A percentile compares a stretch with the other conserved stretches of the same genome.
phyloP scores from a whole-genome alignment of 2,797 vertebrate genomes.

The Oreonectes daqikongensis region DNA sequence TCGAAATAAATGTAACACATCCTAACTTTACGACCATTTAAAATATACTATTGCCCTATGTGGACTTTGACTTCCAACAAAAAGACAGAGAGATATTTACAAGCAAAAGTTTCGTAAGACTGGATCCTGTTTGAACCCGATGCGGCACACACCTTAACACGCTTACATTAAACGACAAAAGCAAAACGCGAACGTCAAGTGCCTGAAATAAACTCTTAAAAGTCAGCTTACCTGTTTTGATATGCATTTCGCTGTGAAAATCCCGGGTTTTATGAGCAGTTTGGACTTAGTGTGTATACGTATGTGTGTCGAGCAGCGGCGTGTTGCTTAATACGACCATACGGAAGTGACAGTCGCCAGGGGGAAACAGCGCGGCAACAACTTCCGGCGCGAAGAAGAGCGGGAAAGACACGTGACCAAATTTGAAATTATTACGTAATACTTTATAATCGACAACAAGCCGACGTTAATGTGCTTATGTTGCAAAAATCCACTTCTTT shows the following conservation, averaged over 20 bases:
- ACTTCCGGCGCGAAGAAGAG: constrained; percentile 30
- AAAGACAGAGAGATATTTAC: neutral
- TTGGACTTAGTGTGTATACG: constrained; percentile 26
- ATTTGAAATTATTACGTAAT: neutral
- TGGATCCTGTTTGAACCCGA: constrained; percentile 10
- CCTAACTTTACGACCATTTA: neutral
- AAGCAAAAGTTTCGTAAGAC: constrained; percentile 41
- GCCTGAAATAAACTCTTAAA: accelerated
- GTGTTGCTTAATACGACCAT: constrained; percentile 62
- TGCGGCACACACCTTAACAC: neutral
- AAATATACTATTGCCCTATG: neutral
- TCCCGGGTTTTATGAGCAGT: neutral
- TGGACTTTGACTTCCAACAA: neutral
- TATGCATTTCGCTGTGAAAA: constrained; percentile 75
- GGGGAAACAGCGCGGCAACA: constrained; percentile 14
- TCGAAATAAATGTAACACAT: neutral
- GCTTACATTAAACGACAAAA: neutral
- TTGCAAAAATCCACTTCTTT: too few species aligned
- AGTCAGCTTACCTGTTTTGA: constrained; percentile 74
- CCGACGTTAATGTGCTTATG: too few species aligned
- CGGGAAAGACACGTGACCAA: neutral
- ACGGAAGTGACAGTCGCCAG: constrained; percentile 68
- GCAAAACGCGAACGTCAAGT: neutral
- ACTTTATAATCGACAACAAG: neutral
- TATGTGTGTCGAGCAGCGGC: constrained; percentile 37